Evolutionary conservation across 2,888 invertebrate species (phyloP), one percentile per base, ranked within the genome.

Genomic region (Pediacus dermestoides): DNA sequence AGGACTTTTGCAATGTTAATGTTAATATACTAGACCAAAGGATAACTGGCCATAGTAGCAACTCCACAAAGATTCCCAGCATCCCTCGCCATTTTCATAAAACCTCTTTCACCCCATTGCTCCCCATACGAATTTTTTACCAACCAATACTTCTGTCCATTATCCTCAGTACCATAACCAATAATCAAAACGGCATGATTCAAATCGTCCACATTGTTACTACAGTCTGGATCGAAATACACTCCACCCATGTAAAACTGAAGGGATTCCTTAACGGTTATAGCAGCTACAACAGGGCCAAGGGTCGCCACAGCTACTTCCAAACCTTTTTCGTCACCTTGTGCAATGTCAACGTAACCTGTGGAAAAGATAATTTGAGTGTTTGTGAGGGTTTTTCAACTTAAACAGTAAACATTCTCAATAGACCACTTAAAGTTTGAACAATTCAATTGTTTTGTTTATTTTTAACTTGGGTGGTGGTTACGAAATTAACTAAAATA

Each of bases 241-340:
- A 94, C 79, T 18, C 88, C 88, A 52, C 75, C 71, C 2, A 79
- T 77, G 71, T 92, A 92, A 66, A 88, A 83, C 71, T 92, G 91
- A 80, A 93, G 90, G 43, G 82, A 81, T 59, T 80, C 75, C 52
- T 82, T 85, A 37, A 93, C 93, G 73, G 95, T 92, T 60, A 94
- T 91, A 56, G 89, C 92, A 26, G 89, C 85, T 4, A 90, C 79
- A 16, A 93, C 76, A 6, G 94, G 94, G 1, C 93, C 93, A 44
- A 86, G 67, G 0, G 86, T 85, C 37, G 91, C 91, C 30, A 92
- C 79, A 4, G 91, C 93, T 46, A 75, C 70, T 71, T 79, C 77
- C 58, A 94, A 72, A 58, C 81, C 80, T 10, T 76, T 63, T 69
- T 94, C 94, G 62, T 81, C 77, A 1, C 85, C 87, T 37, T 72